Evolutionary conservation across 2,888 invertebrate species (phyloP), one percentile per base, ranked within the genome.

Genomic region (Hololepta plana): DNA sequence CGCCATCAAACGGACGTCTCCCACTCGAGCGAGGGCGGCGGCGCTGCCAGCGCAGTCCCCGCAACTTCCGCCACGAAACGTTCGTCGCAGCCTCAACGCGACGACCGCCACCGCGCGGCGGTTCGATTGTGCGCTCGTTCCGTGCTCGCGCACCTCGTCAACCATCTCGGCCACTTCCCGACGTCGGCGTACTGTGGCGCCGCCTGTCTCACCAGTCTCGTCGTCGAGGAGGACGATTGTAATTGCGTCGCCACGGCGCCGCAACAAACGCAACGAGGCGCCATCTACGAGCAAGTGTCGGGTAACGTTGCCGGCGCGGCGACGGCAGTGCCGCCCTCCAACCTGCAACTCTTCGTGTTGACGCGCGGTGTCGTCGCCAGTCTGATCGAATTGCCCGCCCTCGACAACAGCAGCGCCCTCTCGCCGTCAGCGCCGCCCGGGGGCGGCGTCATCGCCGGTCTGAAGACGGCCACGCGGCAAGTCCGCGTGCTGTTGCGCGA

Each of bases 131-230:
- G 64, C 32, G 63, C 64, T 2, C 58, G 61, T 35, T 60, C 62
- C 0, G 57, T 65, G 4, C 67, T 88, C 46, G 73, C 76, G 38
- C 91, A 95, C 56, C 62, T 95, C 38, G 76, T 93, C 4, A 77
- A 90, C 37, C 87, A 88, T 59, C 59, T 93, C 38, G 88, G 88
- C 0, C 93, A 95, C 52, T 95, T 93, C 61, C 95, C 95, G 8
- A 75, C 87, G 60, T 82, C 85, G 33, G n/a, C n/a, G n/a, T 7
- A 17, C 7, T 17, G 7, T 17, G 82, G 85, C 27, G 87, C 91
- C 1, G 77, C 90, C 23, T 69, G 87, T 32, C 60, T 91, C 12
- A 84, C 87, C 35, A 88, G 88, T 1, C 62, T 81, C 41, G 88
- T 93, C 8, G 81, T 82, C 38, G 95, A 95, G 53, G 75, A 87